A percentile compares a stretch with the other conserved stretches of the same genome.
These are phyloP conservation scores for Diogma glabrata DNA, from an alignment of 2,888 invertebrate genomes.

Conservation along the genomic window DNA sequence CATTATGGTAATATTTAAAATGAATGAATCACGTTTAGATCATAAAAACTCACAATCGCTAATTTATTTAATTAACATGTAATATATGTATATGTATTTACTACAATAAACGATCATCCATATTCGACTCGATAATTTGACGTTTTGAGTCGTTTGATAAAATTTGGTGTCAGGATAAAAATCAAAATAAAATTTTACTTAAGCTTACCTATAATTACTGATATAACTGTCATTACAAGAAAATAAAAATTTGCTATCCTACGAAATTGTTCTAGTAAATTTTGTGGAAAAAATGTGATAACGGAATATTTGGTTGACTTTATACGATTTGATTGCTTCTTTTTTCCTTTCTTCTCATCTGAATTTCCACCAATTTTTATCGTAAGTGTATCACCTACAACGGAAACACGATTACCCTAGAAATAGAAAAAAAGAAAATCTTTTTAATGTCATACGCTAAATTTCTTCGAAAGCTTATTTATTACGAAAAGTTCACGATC, in stretches of 20 bases:
- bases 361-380: constrained; percentile 46
- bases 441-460: no score
- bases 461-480: no score
- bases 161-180: no score
- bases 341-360: constrained; percentile 27
- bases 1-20: no score
- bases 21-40: no score
- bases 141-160: no score
- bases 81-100: no score
- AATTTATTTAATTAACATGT: no score
- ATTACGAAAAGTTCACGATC: no score
- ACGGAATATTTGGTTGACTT: constrained; percentile 62
- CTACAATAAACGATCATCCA: no score
- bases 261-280: constrained; percentile 71
- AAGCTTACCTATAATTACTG: constrained; percentile 50
- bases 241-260: constrained; percentile 79
- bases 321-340: constrained; percentile 41
- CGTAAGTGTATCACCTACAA: constrained; percentile 44
- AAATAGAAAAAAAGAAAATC: constrained; percentile 22
- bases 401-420: constrained; percentile 50
- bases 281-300: constrained; percentile 69
- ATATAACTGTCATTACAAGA: constrained; percentile 57
- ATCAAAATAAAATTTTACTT: background rate
- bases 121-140: background rate
- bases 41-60: no score